Base-by-base conservation (phyloP, 2,113 vertebrate genomes). In the Melanerpes aurifrons region DNA sequence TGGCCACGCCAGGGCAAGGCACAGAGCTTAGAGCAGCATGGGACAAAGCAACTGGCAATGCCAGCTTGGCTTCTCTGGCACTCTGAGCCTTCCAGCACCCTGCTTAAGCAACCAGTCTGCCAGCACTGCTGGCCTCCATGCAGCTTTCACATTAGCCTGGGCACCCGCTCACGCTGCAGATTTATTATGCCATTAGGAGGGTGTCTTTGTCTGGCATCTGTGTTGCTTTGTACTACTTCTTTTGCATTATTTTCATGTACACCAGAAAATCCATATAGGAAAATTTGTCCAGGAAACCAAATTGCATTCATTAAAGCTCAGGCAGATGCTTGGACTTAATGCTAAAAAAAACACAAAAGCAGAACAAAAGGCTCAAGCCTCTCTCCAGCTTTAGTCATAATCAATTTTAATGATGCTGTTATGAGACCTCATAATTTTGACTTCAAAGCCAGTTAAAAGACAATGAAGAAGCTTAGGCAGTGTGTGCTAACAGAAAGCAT, bases 1-100 rank as follows among this genome's bases (percentile, higher is more conserved):
- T 5, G 1, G 0, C 7, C 47, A 13, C 1, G 3, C 5, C 84
- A 91, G 9, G 58, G 25, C 67, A 75, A 79, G 29, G 17, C 45
- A 53, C 61, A 43, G 43, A 71, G 67, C 29, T 53, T 53, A 57
- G 0, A 0, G 7, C 37, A 47, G 15, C 24, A 9, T 0, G 2
- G 31, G 43, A 86, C 17, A 29, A 70, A 10, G 68, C 53, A 73
- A 32, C 7, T 1, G 0, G 64, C 16, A 57, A 22, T 8, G 73
- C 54, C 83, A 83, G 8, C 54, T 13, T 78, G 76, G 57, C 47
- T 90, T 6, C 59, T 31, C 79, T n/a, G 73, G 66, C 40, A 62
- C 25, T 8, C 47, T 54, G 59, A 67, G 87, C 66, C 31, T 58
- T 71, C 20, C 86, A 88, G n/a, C 21, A 43, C 11, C n/a, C 69